Base-by-base conservation (phyloP, 2,113 vertebrate genomes). In the Theristicus caerulescens region DNA sequence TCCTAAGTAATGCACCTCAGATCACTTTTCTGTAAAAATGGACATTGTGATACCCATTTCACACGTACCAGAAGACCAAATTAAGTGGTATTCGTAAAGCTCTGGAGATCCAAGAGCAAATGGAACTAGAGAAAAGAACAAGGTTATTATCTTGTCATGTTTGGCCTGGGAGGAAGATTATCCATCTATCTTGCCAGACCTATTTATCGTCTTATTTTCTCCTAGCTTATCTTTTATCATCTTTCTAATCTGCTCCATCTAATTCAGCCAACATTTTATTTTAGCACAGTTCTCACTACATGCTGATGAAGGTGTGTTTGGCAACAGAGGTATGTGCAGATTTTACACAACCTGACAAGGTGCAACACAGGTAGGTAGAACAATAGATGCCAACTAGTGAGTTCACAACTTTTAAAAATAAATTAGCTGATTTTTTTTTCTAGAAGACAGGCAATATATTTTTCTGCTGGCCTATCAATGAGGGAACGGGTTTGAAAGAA, bases 191-290 rank as follows among this genome's bases (percentile, higher is more conserved):
- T 94, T 55, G 27, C 95, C 95, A 94, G 94, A 62, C 69, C 80
- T 91, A 79, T 94, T 94, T 93, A 95, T 93, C 7, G 5, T 91
- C 93, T 93, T 73, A 65, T 87, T 95, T 95, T 91, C 74, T 95
- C 78, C 87, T 44, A 70, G 66, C 72, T 95, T 90, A 88, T 90
- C 71, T 94, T 95, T 92, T 93, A 65, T 90, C 93, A 70, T 88
- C 93, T 91, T 82, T 54, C 93, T 82, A 95, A 96, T 94, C 89
- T 6, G 7, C 61, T 86, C 84, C 49, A n/a, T 55, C 89, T 95
- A 72, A 95, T 93, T 88, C 86, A 93, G 86, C 40, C 42, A 77
- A 61, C 16, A 22, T 79, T 94, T 94, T 66, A 44, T 82, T 81
- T 73, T 13, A 82, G 96, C 61, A 3, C 72, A 64, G 77, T 44